phyloP scores from a whole-genome alignment of 2,888 invertebrate species.

The Orthonychiurus folsomi region DNA sequence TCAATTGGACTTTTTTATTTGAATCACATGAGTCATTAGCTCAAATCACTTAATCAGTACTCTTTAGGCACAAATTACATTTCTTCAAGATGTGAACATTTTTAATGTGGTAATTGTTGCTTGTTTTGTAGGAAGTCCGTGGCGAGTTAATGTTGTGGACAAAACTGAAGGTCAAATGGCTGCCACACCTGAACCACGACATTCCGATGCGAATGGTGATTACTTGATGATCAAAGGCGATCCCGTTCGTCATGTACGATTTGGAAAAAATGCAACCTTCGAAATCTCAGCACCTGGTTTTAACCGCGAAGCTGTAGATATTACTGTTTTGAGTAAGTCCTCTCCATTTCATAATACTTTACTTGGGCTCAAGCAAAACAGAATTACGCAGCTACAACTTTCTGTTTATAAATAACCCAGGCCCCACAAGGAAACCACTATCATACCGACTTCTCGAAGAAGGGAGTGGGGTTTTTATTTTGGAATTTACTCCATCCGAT shows the following conservation, averaged over 20 bases:
- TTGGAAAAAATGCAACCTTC: constrained; percentile 79
- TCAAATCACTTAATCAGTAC: too few species aligned
- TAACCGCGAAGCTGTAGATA: constrained; percentile 50
- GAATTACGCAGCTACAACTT: too few species aligned
- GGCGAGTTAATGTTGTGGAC: constrained; percentile 83
- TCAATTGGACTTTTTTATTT: too few species aligned
- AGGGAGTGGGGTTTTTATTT: constrained; percentile 70
- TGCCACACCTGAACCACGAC: constrained; percentile 23
- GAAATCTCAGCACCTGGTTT: constrained; percentile 67
- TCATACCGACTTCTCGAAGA: constrained; percentile 74
- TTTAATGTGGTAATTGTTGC: too few species aligned
- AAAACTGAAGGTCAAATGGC: neutral
- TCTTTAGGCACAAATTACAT: too few species aligned
- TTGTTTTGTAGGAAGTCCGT: constrained; percentile 75
- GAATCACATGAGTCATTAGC: too few species aligned
- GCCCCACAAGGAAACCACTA: constrained; percentile 75
- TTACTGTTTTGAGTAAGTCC: constrained; percentile 51
- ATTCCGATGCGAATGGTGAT: constrained; percentile 12
- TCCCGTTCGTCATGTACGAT: constrained; percentile 79
- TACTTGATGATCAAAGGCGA: constrained; percentile 52
- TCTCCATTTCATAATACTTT: too few species aligned
- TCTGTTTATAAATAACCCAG: constrained; percentile 44
- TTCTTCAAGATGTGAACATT: too few species aligned
- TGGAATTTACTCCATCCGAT: constrained; percentile 86
- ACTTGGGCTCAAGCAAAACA: too few species aligned